Evolutionary conservation across 2,888 invertebrate species (phyloP).

Genomic region (Drosophila melanosoma): DNA sequence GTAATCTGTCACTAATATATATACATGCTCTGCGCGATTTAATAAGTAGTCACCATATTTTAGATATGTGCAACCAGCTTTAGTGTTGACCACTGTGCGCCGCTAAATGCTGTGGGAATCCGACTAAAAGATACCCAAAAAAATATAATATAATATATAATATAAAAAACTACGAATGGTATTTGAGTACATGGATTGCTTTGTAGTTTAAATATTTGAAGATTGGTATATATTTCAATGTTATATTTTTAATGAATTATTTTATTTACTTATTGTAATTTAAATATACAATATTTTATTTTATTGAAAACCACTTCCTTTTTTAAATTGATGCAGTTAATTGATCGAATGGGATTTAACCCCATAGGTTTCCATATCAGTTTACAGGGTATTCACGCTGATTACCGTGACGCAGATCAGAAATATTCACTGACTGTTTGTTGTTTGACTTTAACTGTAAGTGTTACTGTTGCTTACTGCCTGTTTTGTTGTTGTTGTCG

Average conservation of each 20-base stretch:
- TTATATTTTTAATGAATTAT: background rate
- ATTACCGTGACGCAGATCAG: slow-evolving; percentile 79
- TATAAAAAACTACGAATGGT: no score
- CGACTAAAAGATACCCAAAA: slow-evolving; percentile 11
- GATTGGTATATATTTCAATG: no score
- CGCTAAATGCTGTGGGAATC: background rate
- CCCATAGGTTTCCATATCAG: background rate
- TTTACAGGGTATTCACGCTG: slow-evolving; percentile 51
- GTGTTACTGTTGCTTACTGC: slow-evolving; percentile 27
- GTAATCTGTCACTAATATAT: slow-evolving; percentile 17
- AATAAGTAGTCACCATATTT: background rate
- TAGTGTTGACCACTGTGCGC: slow-evolving; percentile 42
- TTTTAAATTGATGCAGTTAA: background rate
- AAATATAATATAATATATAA: no score
- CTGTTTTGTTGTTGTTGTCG: slow-evolving; percentile 5
- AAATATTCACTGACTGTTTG: slow-evolving; percentile 53
- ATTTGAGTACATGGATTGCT: background rate
- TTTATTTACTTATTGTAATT: background rate
- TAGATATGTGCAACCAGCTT: background rate
- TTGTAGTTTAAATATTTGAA: background rate
- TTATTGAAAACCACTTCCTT: background rate
- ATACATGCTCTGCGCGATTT: slow-evolving; percentile 1
- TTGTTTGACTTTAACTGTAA: slow-evolving; percentile 36
- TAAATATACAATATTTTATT: background rate
- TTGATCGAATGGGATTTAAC: background rate